These are phyloP conservation scores for Agelaius phoeniceus DNA, from an alignment of 2,113 vertebrate species.

Conservation along the genomic window DNA sequence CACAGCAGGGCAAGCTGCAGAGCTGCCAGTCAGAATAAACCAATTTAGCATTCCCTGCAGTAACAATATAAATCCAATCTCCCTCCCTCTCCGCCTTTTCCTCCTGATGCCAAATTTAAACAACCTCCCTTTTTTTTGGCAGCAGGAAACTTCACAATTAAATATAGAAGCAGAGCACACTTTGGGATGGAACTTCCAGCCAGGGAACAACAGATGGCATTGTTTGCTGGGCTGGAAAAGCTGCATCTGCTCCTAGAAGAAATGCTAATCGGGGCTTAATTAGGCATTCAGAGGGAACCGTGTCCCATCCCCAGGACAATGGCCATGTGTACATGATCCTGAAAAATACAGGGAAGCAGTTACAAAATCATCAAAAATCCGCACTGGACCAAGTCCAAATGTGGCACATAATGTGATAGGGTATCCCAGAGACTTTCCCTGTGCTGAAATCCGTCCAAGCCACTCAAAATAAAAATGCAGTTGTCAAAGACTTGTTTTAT, in stretches of 20 bases:
- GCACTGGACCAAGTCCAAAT: not conserved
- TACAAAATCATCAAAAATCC: constrained; percentile 28
- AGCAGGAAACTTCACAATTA: constrained; percentile 35
- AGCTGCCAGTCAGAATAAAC: not conserved
- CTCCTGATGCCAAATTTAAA: constrained; percentile 35
- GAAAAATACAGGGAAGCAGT: not conserved
- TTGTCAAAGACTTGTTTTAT: not conserved
- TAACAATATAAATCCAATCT: constrained; percentile 22
- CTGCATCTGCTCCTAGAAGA: constrained; percentile 63
- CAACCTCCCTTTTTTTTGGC: constrained; percentile 18
- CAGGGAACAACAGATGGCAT: constrained; percentile 61
- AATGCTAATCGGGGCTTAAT: constrained; percentile 63
- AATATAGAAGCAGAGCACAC: constrained; percentile 54
- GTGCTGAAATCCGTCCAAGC: not conserved
- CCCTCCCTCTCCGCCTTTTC: not conserved
- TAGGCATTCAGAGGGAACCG: constrained; percentile 37
- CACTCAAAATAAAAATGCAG: not conserved
- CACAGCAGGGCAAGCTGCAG: not conserved
- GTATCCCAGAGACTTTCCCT: not conserved
- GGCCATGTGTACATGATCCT: not conserved
- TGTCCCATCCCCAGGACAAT: constrained; percentile 11
- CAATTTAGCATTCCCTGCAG: not conserved
- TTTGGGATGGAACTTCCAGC: constrained; percentile 49
- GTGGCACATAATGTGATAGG: not conserved
- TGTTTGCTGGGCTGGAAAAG: constrained; percentile 49